phyloP scores from a whole-genome alignment of 2,888 invertebrate species.

The Agonopterix heracliana region DNA sequence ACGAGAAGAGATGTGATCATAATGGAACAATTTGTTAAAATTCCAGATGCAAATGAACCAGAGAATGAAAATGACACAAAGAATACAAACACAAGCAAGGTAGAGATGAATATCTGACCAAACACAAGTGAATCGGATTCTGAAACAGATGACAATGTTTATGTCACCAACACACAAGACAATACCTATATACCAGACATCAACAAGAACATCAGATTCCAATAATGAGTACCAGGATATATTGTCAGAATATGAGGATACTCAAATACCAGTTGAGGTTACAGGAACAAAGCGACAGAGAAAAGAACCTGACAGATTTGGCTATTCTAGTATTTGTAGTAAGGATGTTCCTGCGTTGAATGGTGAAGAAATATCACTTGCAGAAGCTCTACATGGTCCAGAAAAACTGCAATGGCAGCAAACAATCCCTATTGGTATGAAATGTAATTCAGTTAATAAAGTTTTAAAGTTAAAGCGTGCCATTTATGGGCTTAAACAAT shows the following conservation, averaged over 20 bases:
- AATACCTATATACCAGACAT: neutral
- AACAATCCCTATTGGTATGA: conserved; percentile 1
- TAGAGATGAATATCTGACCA: too few relatives aligned
- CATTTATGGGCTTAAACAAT: conserved; percentile 14
- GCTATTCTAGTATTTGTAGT: conserved; percentile 7
- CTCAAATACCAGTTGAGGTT: neutral
- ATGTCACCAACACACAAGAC: neutral
- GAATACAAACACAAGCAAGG: too few relatives aligned
- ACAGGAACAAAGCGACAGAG: neutral
- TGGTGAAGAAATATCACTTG: neutral
- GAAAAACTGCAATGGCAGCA: conserved; percentile 7
- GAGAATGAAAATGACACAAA: too few relatives aligned
- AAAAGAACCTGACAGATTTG: conserved; percentile 10
- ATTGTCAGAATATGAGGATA: neutral
- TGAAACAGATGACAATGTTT: neutral
- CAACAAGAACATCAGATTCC: neutral
- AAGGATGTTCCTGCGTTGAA: neutral
- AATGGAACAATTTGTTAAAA: conserved; percentile 7
- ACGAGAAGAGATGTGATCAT: conserved; percentile 17
- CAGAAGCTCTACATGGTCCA: conserved; percentile 5
- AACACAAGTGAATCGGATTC: neutral
- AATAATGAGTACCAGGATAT: too few relatives aligned
- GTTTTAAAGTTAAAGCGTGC: conserved; percentile 11
- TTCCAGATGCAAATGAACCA: neutral
- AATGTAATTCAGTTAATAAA: too few relatives aligned